Conservation (phyloP, 2,888 invertebrate genomes). For the Epicampocera succincta region DNA sequence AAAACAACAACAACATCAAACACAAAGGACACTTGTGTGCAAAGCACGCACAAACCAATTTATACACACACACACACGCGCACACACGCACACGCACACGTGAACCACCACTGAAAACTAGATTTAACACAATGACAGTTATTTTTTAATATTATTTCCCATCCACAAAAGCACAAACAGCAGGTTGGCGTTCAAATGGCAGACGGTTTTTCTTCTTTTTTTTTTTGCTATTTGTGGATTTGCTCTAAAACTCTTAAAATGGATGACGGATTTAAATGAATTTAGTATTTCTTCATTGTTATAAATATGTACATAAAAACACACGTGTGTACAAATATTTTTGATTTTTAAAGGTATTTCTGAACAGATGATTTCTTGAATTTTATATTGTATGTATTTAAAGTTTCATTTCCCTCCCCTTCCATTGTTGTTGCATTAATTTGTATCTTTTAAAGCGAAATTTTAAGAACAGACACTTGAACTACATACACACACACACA, state of each 20-base stretch:
- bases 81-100: slow-evolving; percentile 7
- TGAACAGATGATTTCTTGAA: not conserved
- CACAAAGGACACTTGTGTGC: slow-evolving; percentile 26
- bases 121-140: slow-evolving; percentile 18
- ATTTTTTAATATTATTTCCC: slow-evolving; percentile 22
- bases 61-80: slow-evolving; percentile 31
- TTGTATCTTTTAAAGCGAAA: slow-evolving; percentile 21
- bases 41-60: slow-evolving; percentile 26
- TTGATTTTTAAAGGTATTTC: too few relatives aligned
- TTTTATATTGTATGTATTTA: not conserved
- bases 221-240: not conserved
- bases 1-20: slow-evolving; percentile 38
- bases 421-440: too few relatives aligned
- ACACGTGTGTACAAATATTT: too few relatives aligned
- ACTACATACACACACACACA: not conserved
- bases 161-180: slow-evolving; percentile 40
- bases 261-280: not conserved
- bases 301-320: too few relatives aligned
- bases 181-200: slow-evolving; percentile 34
- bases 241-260: slow-evolving; percentile 7
- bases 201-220: slow-evolving; percentile 37
- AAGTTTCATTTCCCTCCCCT: too few relatives aligned
- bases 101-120: not conserved
- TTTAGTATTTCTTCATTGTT: too few relatives aligned
- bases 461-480: slow-evolving; percentile 58